These are phyloP conservation scores for Gymnothorax javanicus DNA, from an alignment of 2,797 vertebrate species.

Conservation along the genomic window DNA sequence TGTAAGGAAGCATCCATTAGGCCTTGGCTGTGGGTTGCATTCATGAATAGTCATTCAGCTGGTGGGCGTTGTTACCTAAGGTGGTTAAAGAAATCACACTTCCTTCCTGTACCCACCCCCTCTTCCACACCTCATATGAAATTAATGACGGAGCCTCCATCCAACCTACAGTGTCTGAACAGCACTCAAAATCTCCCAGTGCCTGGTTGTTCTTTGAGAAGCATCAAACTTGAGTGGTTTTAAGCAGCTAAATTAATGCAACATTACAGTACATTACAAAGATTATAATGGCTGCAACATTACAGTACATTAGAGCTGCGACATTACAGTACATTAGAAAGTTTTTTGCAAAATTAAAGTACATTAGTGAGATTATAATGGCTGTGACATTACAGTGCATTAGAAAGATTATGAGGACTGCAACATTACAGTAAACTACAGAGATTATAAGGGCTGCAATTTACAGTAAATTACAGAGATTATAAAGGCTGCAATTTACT, in stretches of 20 bases:
- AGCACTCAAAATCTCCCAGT: conserved; percentile 16
- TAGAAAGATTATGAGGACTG: too few relatives aligned
- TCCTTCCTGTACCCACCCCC: conserved; percentile 11
- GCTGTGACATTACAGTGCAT: too few relatives aligned
- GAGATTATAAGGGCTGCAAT: too few relatives aligned
- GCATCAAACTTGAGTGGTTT: background rate
- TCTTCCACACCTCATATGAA: conserved; percentile 28
- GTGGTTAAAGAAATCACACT: conserved; percentile 9
- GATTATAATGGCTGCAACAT: background rate
- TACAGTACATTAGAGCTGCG: background rate
- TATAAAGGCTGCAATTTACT: too few relatives aligned
- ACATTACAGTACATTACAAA: background rate
- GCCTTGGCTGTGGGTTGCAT: background rate
- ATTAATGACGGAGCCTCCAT: conserved; percentile 12
- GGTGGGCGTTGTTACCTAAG: conserved; percentile 12
- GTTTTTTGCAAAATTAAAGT: too few relatives aligned
- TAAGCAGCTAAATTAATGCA: background rate
- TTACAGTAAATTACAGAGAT: too few relatives aligned
- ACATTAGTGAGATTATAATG: too few relatives aligned
- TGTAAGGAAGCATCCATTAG: background rate
- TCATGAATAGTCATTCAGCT: conserved; percentile 26
- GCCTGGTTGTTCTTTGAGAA: background rate
- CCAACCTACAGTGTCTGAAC: conserved; percentile 15
- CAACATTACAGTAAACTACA: too few relatives aligned
- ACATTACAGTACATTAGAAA: too few relatives aligned